Conservation (phyloP, 2,888 invertebrate genomes). For the Lycia hirtaria region DNA sequence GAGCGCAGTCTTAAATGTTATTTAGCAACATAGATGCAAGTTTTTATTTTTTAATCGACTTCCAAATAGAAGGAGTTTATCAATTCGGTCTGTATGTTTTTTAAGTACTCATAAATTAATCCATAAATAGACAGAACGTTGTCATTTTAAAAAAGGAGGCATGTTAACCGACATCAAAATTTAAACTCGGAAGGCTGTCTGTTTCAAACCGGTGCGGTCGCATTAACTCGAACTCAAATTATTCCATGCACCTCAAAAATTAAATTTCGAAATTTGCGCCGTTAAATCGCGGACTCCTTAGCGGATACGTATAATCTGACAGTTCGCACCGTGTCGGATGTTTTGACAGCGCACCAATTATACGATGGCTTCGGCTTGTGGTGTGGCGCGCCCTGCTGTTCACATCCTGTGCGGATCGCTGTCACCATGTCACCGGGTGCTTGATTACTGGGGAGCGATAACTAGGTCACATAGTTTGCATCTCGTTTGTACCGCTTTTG, state of each 20-base stretch:
- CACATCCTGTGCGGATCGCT: constrained; percentile 32
- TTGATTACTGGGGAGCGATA: not conserved
- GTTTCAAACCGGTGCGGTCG: too few relatives aligned
- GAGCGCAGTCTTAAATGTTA: too few relatives aligned
- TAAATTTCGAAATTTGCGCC: constrained; percentile 17
- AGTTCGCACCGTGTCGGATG: constrained; percentile 68
- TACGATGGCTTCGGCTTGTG: constrained; percentile 75
- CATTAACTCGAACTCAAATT: too few relatives aligned
- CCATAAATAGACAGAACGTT: too few relatives aligned
- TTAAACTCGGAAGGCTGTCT: too few relatives aligned
- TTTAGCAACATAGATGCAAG: too few relatives aligned
- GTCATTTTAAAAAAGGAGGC: too few relatives aligned
- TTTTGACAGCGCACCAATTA: constrained; percentile 82
- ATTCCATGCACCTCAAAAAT: constrained; percentile 7
- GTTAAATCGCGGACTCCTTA: constrained; percentile 55
- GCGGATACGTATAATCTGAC: constrained; percentile 78
- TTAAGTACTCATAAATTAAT: too few relatives aligned
- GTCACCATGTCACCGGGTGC: constrained; percentile 4
- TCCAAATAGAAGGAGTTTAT: too few relatives aligned
- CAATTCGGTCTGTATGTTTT: too few relatives aligned
- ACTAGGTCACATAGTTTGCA: constrained; percentile 8
- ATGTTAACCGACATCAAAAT: too few relatives aligned
- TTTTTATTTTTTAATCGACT: too few relatives aligned
- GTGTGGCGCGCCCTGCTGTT: constrained; percentile 53
- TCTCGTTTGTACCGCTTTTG: not conserved